These are phyloP conservation scores for Coelopa frigida DNA, from an alignment of 1,140 invertebrate species.

Conservation along the genomic window DNA sequence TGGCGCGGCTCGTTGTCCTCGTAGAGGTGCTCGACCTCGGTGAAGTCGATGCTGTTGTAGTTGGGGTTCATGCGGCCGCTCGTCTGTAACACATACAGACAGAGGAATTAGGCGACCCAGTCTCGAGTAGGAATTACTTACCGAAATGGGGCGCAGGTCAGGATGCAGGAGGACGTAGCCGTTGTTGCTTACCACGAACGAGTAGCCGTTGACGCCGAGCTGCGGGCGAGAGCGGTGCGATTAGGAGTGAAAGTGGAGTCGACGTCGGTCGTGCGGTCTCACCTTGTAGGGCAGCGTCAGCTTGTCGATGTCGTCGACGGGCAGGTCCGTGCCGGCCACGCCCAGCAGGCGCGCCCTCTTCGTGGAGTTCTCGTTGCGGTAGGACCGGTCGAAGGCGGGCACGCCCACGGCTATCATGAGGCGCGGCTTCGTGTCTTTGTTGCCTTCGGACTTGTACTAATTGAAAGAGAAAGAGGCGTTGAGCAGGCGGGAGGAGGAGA, in stretches of 20 bases:
- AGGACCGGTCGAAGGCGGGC: conserved; percentile 72
- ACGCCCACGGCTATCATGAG: conserved; percentile 78
- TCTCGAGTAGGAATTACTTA: conserved; percentile 44
- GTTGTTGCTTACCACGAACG: conserved; percentile 93
- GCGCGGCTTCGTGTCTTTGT: conserved; percentile 46
- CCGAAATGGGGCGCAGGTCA: conserved; percentile 61
- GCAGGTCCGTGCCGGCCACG: conserved; percentile 90
- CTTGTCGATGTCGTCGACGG: conserved; percentile 79
- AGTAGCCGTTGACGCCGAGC: conserved; percentile 92
- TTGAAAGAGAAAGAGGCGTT: background rate
- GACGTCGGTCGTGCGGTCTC: conserved; percentile 3
- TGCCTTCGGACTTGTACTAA: conserved; percentile 47
- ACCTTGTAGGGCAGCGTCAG: conserved; percentile 75
- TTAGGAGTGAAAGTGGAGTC: background rate
- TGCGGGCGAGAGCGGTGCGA: conserved; percentile 39
- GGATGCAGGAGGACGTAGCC: conserved; percentile 84
- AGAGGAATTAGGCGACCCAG: background rate
- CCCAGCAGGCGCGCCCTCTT: conserved; percentile 71
- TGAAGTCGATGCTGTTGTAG: conserved; percentile 93
- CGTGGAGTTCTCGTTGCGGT: conserved; percentile 52
- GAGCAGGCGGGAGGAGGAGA: background rate
- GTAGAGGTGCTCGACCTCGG: conserved; percentile 84
- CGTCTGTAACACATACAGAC: conserved; percentile 4
- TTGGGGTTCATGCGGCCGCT: conserved; percentile 76
- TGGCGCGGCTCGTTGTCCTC: conserved; percentile 50